A percentile compares a stretch with the other conserved stretches of the same genome.
These are phyloP conservation scores for Spermophilus dauricus DNA, from an alignment of 2,113 vertebrate genomes.

Conservation along the genomic window DNA sequence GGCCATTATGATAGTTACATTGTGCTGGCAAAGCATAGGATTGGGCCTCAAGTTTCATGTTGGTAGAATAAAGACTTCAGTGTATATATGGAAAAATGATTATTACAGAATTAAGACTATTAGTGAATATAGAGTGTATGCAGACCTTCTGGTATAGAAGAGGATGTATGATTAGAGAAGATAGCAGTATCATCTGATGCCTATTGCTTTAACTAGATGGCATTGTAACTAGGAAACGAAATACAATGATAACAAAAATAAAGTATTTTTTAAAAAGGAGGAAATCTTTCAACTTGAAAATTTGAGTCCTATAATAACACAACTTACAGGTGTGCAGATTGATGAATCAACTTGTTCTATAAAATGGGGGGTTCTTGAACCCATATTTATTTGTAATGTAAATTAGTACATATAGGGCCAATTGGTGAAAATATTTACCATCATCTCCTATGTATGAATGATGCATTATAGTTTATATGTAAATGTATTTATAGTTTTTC, in stretches of 20 bases:
- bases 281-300: conserved; percentile 3
- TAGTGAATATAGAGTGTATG: background rate
- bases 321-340: background rate
- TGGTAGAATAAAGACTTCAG: background rate
- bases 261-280: background rate
- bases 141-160: background rate
- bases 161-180: background rate
- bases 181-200: background rate
- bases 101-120: background rate
- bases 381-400: background rate
- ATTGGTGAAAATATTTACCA: background rate
- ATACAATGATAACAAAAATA: background rate
- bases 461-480: background rate
- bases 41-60: conserved; percentile 13
- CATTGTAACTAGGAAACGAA: background rate
- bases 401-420: background rate
- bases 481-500: background rate
- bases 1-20: background rate
- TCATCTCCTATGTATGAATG: background rate
- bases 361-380: background rate
- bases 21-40: background rate
- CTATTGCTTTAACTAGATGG: no score
- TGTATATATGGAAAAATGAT: background rate
- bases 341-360: background rate
- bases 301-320: background rate